Evolutionary conservation across 64 coral and sea anemone species (phyloP).

Genomic region (Platygyra sinensis): DNA sequence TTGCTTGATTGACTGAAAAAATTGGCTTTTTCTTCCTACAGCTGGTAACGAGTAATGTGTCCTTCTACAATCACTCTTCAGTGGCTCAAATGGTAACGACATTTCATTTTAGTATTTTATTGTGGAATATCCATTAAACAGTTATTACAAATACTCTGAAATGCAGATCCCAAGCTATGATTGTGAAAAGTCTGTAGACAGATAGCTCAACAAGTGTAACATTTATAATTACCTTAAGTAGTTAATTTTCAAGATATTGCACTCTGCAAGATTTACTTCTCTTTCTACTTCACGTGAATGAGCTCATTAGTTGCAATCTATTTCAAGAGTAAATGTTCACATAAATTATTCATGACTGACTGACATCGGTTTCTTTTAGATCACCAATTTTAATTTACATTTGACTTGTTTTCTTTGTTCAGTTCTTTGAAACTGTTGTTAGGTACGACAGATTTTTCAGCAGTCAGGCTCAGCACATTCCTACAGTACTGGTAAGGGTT

Average conservation of each 20-base stretch:
- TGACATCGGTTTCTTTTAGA: neutral
- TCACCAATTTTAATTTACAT: neutral
- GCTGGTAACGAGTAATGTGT: slow-evolving; percentile 79
- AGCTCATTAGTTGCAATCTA: no score
- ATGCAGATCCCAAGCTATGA: no score
- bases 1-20: neutral
- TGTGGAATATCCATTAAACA: no score
- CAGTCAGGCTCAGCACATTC: slow-evolving; percentile 75
- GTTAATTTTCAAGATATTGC: no score
- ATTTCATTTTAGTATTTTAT: neutral
- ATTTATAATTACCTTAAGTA: no score
- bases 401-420: slow-evolving; percentile 22
- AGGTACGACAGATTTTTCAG: slow-evolving; percentile 89
- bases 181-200: no score
- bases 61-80: slow-evolving; percentile 73
- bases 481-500: slow-evolving; percentile 79
- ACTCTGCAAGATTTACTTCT: no score
- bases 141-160: no score
- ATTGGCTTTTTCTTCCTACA: neutral
- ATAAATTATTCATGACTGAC: no score
- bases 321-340: no score
- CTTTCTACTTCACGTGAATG: no score
- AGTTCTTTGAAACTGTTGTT: slow-evolving; percentile 97
- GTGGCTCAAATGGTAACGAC: slow-evolving; percentile 75
- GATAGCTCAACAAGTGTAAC: no score